Percentiles rank a stretch among this genome's conserved stretches.
Evolutionary conservation across 2,888 invertebrate genomes (phyloP).

Genomic region (Danaus chrysippus): DNA sequence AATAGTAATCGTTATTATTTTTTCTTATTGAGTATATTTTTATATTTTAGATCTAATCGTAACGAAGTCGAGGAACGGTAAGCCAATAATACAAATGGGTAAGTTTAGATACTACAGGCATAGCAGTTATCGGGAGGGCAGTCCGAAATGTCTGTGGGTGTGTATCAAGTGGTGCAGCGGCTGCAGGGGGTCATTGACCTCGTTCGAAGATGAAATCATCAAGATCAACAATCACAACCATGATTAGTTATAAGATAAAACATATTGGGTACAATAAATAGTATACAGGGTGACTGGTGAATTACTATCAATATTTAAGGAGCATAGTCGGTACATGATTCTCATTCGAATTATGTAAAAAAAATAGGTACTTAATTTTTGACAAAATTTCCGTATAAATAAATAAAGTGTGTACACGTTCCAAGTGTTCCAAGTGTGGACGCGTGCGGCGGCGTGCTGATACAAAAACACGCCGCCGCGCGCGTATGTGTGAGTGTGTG

Average conservation of each 20-base stretch:
- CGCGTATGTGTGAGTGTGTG: too few species aligned
- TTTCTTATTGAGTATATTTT: neutral
- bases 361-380: too few species aligned
- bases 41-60: constrained; percentile 21
- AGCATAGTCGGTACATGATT: too few species aligned
- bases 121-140: constrained; percentile 43
- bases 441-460: too few species aligned
- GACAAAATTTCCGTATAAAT: too few species aligned
- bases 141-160: constrained; percentile 45
- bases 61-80: constrained; percentile 37
- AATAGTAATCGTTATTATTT: neutral
- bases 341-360: too few species aligned
- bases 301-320: too few species aligned
- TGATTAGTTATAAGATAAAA: constrained; percentile 14
- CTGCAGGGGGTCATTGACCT: constrained; percentile 37
- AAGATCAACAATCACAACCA: constrained; percentile 38
- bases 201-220: constrained; percentile 35
- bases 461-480: too few species aligned
- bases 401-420: too few species aligned
- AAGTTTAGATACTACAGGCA: constrained; percentile 48
- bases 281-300: too few species aligned
- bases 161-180: constrained; percentile 42
- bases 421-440: too few species aligned
- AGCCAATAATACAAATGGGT: constrained; percentile 43
- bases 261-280: too few species aligned